Evolutionary conservation across 2,113 vertebrate species (phyloP).

Genomic region (Stegostoma tigrinum): DNA sequence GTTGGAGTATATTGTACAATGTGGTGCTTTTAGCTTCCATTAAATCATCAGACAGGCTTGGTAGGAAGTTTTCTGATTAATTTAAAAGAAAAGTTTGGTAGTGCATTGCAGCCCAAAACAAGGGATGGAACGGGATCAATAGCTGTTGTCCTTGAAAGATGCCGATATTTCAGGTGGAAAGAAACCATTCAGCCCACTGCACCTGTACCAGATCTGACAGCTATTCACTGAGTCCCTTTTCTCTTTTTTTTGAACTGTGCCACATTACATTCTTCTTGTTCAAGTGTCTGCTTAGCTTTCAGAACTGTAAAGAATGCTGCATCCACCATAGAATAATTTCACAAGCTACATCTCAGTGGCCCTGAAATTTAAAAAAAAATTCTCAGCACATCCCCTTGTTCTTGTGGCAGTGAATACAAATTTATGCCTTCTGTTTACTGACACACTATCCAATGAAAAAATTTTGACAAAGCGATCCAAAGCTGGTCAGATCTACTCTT

Average conservation of each 20-base stretch:
- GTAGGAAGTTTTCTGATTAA: background rate
- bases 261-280: background rate
- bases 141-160: background rate
- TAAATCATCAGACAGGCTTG: background rate
- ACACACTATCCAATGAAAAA: background rate
- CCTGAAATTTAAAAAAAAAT: background rate
- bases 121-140: background rate
- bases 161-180: background rate
- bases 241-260: background rate
- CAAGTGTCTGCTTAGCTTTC: background rate
- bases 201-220: background rate
- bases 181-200: background rate
- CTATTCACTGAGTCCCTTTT: background rate
- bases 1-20: background rate
- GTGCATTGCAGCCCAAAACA: background rate
- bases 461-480: background rate
- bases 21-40: background rate
- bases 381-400: background rate
- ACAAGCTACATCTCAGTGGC: background rate
- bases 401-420: background rate
- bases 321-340: background rate
- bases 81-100: slow-evolving; percentile 19
- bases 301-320: background rate
- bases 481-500: background rate
- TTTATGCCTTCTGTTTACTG: background rate